Base-by-base conservation (phyloP, 2,113 vertebrate genomes). In the Nibea coibor region DNA sequence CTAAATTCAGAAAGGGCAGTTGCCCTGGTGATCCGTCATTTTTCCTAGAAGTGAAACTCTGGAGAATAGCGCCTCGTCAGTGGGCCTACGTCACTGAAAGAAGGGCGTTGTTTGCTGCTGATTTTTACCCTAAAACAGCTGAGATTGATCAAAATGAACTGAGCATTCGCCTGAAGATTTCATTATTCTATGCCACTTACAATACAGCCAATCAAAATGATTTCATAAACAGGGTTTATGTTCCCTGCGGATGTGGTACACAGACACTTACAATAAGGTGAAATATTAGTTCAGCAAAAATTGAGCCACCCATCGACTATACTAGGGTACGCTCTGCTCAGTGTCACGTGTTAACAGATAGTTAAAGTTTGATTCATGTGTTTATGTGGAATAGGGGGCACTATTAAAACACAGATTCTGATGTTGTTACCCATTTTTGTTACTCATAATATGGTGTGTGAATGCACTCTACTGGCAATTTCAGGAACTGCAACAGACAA, bases 1-100 rank as follows among this genome's bases (percentile, higher is more conserved):
- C 16, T 58, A 68, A 85, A 90, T 85, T 85, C 64, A 89, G 70
- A 83, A 68, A 51, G 43, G 47, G 70, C 24, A 42, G 43, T 62
- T 42, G 17, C n/a, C 75, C 47, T 57, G 66, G 66, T 53, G 74
- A 84, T 58, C 56, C 24, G 58, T 78, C 76, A 45, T 24, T 63
- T 72, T 71, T 65, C 63, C 35, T 24, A 50, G 28, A 63, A 43
- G 65, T 58, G 8, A 48, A 16, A 42, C 61, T 72, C 58, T 6
- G 48, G 53, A 42, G 50, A 19, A 28, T 2, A 24, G n/a, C 20
- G 20, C 57, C 75, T 39, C 26, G 19, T 56, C 22, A 66, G 10
- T 31, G 66, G 24, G 35, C 35, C 35, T 51, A 42, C 19, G 17
- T 45, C 45, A 54, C 48, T n/a, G 61, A 59, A 16, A 58, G 10